phyloP scores from a whole-genome alignment of 2,797 vertebrate species.

The Rhyacichthys aspro region DNA sequence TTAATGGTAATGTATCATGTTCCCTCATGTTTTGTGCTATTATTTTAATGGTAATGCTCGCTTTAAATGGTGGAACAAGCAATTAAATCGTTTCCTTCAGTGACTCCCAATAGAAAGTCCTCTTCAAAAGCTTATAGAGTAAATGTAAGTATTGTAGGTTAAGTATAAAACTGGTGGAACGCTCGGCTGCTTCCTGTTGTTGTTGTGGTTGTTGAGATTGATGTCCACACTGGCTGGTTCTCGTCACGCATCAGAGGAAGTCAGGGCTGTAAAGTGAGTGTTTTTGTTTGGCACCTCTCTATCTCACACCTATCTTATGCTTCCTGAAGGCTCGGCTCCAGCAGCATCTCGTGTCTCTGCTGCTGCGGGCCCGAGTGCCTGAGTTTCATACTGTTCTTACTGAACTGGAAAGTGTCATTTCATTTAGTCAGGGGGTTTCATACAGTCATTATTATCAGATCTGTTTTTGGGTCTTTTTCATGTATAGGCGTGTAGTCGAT shows the following conservation, averaged over 20 bases:
- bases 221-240: slow-evolving; percentile 40
- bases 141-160: neutral
- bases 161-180: neutral
- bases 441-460: too few species aligned
- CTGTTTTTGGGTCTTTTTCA: too few species aligned
- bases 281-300: slow-evolving; percentile 71
- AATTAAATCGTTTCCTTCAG: slow-evolving; percentile 1
- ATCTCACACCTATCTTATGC: slow-evolving; percentile 63
- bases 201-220: slow-evolving; percentile 10
- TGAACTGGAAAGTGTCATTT: neutral
- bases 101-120: slow-evolving; percentile 4
- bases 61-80: slow-evolving; percentile 6
- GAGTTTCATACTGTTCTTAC: neutral
- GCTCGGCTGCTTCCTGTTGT: slow-evolving; percentile 6
- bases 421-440: too few species aligned
- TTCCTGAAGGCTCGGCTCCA: slow-evolving; percentile 67
- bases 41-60: slow-evolving; percentile 33
- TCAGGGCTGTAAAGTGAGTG: slow-evolving; percentile 69
- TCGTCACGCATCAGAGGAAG: slow-evolving; percentile 68
- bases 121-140: neutral
- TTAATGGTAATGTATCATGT: slow-evolving; percentile 28
- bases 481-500: too few species aligned
- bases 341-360: slow-evolving; percentile 24
- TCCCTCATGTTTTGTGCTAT: slow-evolving; percentile 4
- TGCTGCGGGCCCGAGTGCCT: slow-evolving; percentile 9